phyloP scores from a whole-genome alignment of 2,797 vertebrate genomes.

The Fundulus diaphanus region DNA sequence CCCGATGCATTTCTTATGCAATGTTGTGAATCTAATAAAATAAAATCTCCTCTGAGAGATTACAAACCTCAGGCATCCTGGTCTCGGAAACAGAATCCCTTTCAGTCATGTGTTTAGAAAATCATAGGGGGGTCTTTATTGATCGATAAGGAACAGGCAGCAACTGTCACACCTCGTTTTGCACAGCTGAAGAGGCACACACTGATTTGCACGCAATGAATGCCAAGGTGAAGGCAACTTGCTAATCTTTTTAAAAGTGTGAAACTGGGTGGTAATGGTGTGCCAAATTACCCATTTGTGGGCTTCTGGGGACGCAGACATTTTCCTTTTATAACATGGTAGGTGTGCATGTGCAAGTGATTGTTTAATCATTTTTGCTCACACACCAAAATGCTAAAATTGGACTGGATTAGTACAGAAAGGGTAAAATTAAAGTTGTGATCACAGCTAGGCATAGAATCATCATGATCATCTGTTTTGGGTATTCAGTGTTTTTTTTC shows the following conservation, averaged over 20 bases:
- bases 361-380: slow-evolving; percentile 16
- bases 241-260: slow-evolving; percentile 42
- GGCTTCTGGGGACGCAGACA: slow-evolving; percentile 25
- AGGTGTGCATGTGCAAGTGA: background rate
- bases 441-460: background rate
- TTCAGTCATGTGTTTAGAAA: slow-evolving; percentile 20
- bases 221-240: slow-evolving; percentile 22
- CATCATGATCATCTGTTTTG: background rate
- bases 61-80: slow-evolving; percentile 21
- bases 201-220: slow-evolving; percentile 15
- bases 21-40: slow-evolving; percentile 46
- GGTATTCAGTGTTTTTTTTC: background rate
- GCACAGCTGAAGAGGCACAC: slow-evolving; percentile 22
- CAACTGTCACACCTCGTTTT: slow-evolving; percentile 43
- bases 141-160: slow-evolving; percentile 48
- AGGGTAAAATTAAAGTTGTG: background rate
- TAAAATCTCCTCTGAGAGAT: slow-evolving; percentile 31
- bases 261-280: slow-evolving; percentile 23
- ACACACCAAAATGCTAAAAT: background rate
- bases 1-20: slow-evolving; percentile 29
- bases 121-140: slow-evolving; percentile 22
- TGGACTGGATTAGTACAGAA: background rate
- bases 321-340: slow-evolving; percentile 6
- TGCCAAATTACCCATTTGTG: slow-evolving; percentile 24
- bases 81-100: slow-evolving; percentile 16